phyloP scores from a whole-genome alignment of 2,888 invertebrate genomes.

The Hanleya hanleyi region DNA sequence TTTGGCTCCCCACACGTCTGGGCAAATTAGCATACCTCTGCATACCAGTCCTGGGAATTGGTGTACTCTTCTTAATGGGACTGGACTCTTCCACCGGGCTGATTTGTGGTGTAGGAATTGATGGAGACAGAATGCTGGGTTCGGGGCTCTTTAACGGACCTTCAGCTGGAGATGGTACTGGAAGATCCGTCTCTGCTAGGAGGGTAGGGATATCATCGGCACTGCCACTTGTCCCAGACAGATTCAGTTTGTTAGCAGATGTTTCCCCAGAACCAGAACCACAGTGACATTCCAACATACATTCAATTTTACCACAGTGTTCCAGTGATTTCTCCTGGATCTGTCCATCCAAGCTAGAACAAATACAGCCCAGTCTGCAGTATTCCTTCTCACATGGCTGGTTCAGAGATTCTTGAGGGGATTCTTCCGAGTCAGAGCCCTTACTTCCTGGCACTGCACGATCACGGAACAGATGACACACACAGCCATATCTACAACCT shows the following conservation, averaged over 20 bases:
- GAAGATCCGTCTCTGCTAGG: neutral
- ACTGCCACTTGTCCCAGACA: neutral
- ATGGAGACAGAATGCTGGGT: neutral
- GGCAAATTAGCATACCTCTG: slow-evolving; percentile 39
- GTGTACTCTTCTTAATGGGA: neutral
- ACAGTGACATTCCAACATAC: slow-evolving; percentile 53
- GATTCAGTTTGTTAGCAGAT: neutral
- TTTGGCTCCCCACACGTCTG: slow-evolving; percentile 52
- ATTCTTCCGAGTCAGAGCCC: slow-evolving; percentile 44
- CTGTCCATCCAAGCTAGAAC: slow-evolving; percentile 49
- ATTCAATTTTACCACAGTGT: slow-evolving; percentile 56
- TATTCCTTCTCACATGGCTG: slow-evolving; percentile 63
- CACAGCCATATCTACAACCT: slow-evolving; percentile 69
- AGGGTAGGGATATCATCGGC: neutral
- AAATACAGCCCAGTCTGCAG: slow-evolving; percentile 67
- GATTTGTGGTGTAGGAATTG: neutral
- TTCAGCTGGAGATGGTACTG: neutral
- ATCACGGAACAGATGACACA: slow-evolving; percentile 56
- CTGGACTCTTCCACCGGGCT: neutral
- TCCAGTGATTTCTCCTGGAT: slow-evolving; percentile 3
- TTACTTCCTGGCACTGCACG: slow-evolving; percentile 26
- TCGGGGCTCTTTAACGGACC: neutral
- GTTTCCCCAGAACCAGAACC: neutral
- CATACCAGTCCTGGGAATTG: neutral
- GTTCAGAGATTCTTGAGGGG: slow-evolving; percentile 28